phyloP scores from a whole-genome alignment of 2,797 vertebrate species.

The Podargus strigoides region DNA sequence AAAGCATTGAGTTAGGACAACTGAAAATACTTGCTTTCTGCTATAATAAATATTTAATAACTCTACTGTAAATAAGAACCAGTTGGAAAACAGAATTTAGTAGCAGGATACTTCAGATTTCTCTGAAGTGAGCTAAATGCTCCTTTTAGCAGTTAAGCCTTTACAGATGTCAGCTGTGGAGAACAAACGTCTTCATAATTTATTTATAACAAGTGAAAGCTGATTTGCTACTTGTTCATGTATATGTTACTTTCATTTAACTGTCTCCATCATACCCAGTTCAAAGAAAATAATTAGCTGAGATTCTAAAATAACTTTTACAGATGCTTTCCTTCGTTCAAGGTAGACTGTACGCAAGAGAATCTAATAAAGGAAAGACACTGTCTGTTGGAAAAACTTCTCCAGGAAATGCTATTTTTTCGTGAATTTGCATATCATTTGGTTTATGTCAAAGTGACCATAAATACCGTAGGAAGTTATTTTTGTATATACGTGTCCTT shows the following conservation, averaged over 20 bases:
- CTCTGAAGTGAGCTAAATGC: slow-evolving; percentile 1
- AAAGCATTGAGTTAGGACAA: neutral
- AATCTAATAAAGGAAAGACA: neutral
- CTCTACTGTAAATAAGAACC: slow-evolving; percentile 12
- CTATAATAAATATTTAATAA: slow-evolving; percentile 22
- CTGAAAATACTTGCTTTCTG: neutral
- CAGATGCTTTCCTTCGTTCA: neutral
- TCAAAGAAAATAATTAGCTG: slow-evolving; percentile 4
- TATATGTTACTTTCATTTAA: slow-evolving; percentile 1
- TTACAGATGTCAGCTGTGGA: slow-evolving; percentile 35
- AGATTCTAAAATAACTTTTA: neutral
- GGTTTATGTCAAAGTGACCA: neutral
- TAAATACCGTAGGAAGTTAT: neutral
- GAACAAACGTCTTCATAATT: slow-evolving; percentile 9
- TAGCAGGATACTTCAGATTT: neutral
- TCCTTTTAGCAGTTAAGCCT: neutral
- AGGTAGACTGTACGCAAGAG: neutral
- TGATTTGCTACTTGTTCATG: neutral
- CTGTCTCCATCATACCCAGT: neutral
- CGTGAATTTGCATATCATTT: neutral
- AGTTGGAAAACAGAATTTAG: neutral
- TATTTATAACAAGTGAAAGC: slow-evolving; percentile 35
- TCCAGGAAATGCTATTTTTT: neutral
- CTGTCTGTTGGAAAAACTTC: neutral
- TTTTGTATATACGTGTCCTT: neutral